Conservation (phyloP, 2,113 vertebrate genomes). For the Stigmatopora nigra region DNA sequence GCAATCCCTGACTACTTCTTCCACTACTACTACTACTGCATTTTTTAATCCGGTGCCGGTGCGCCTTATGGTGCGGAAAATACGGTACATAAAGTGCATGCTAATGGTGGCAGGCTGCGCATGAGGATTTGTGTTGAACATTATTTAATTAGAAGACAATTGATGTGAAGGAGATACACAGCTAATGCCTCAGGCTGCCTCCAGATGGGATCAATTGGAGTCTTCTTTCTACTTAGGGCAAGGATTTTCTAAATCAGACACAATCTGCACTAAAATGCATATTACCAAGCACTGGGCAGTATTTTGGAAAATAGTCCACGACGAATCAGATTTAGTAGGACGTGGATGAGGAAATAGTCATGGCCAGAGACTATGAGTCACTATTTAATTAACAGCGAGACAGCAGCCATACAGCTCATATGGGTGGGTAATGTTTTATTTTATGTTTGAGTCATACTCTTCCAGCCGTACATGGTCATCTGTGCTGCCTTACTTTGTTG, state of each 20-base stretch:
- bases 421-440: neutral
- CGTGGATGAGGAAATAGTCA: neutral
- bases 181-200: slow-evolving; percentile 20
- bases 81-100: too few species aligned
- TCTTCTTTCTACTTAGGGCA: neutral
- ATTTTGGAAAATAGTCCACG: neutral
- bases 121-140: neutral
- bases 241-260: slow-evolving; percentile 22
- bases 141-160: neutral
- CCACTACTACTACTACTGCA: too few species aligned
- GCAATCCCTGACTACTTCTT: too few species aligned
- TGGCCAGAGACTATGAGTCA: neutral
- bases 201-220: slow-evolving; percentile 20
- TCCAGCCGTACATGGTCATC: slow-evolving; percentile 19
- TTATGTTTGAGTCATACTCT: neutral
- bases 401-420: slow-evolving; percentile 7
- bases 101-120: too few species aligned
- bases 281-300: slow-evolving; percentile 1
- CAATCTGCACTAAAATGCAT: neutral
- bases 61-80: too few species aligned
- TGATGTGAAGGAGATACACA: slow-evolving; percentile 7
- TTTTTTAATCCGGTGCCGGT: too few species aligned
- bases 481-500: slow-evolving; percentile 29
- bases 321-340: neutral
- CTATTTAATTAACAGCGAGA: neutral